phyloP scores from a whole-genome alignment of 2,888 invertebrate species.

The Spatulosminthurus flaviceps region DNA sequence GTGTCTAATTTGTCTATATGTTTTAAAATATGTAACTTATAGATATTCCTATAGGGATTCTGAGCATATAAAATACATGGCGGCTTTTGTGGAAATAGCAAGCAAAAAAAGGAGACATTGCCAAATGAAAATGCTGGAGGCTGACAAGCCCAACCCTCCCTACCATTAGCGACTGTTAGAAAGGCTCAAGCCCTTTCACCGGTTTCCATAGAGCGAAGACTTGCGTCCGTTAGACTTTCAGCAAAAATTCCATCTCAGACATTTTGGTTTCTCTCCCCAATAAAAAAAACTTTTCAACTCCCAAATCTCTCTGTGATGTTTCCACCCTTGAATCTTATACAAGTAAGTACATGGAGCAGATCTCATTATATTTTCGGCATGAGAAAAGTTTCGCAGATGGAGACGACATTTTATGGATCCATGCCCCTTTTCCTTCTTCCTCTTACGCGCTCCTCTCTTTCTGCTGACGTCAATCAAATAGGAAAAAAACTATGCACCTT shows the following conservation, averaged over 20 bases:
- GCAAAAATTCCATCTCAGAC: not conserved
- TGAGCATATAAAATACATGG: no score
- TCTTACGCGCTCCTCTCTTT: not conserved
- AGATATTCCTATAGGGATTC: no score
- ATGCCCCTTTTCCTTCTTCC: not conserved
- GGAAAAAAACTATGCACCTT: not conserved
- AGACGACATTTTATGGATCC: not conserved
- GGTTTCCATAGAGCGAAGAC: no score
- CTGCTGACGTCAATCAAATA: constrained; percentile 20
- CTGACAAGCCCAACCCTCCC: not conserved
- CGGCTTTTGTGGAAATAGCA: not conserved
- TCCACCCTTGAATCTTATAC: no score
- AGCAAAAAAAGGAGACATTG: not conserved
- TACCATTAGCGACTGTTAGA: not conserved
- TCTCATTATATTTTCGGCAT: no score
- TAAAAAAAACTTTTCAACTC: no score
- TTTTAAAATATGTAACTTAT: no score
- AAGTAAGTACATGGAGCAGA: no score
- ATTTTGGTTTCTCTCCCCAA: no score
- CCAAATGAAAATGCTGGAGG: not conserved
- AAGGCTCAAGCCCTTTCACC: not conserved
- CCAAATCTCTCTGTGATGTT: no score
- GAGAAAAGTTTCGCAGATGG: not conserved
- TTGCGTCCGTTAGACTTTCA: constrained; percentile 15
- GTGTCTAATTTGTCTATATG: no score